phyloP scores from a whole-genome alignment of 2,797 vertebrate species.

The Clarias pachynema region DNA sequence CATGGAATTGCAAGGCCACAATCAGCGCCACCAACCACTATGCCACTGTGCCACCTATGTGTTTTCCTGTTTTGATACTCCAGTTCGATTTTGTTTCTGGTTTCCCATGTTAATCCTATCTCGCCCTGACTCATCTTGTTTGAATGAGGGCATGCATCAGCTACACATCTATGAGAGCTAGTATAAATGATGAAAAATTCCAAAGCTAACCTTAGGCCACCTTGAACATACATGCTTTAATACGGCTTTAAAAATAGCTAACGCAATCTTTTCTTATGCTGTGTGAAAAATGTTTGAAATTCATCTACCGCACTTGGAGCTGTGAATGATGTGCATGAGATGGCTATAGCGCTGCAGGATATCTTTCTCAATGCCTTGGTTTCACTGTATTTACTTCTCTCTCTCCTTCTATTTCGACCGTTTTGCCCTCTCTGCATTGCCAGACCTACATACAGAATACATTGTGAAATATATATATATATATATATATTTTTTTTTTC shows the following conservation, averaged over 20 bases:
- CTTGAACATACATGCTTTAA: background rate
- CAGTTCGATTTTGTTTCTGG: too few relatives aligned
- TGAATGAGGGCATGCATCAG: background rate
- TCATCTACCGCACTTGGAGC: background rate
- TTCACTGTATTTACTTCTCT: constrained; percentile 26
- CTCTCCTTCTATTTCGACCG: constrained; percentile 33
- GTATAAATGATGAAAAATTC: background rate
- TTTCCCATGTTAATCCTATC: too few relatives aligned
- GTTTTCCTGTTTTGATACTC: too few relatives aligned
- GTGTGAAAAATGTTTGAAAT: background rate
- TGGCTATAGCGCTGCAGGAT: too few relatives aligned
- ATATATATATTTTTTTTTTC: background rate
- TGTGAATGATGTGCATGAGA: background rate
- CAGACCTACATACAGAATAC: background rate
- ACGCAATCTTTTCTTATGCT: background rate
- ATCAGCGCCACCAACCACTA: too few relatives aligned
- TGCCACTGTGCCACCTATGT: too few relatives aligned
- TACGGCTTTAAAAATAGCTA: too few relatives aligned
- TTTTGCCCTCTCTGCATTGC: background rate
- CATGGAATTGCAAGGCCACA: too few relatives aligned
- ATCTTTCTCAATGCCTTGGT: background rate
- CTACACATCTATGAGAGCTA: background rate
- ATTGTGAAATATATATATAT: background rate
- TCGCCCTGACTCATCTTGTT: too few relatives aligned
- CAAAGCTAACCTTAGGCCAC: background rate